Evolutionary conservation across 2,888 invertebrate species (phyloP).

Genomic region (Gerris lacustris): DNA sequence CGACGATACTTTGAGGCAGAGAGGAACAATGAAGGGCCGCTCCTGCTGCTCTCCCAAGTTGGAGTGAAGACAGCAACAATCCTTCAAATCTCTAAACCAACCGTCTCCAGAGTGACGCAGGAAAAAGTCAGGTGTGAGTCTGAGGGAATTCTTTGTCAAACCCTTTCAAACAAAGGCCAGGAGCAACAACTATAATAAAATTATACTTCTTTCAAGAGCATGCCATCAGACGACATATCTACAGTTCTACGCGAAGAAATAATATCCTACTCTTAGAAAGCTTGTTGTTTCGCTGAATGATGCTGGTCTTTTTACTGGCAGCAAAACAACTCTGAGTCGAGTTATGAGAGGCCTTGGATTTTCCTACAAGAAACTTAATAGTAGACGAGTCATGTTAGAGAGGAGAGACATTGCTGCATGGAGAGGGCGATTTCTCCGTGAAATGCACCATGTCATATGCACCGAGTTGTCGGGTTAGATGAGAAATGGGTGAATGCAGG

Average conservation of each 20-base stretch:
- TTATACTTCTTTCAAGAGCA: constrained; percentile 1
- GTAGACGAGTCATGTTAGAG: not conserved
- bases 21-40: no score
- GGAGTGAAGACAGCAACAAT: no score
- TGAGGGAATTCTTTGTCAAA: no score
- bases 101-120: no score
- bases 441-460: not conserved
- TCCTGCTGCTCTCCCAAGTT: no score
- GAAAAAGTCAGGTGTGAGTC: no score
- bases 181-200: not conserved
- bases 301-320: not conserved
- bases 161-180: not conserved
- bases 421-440: not conserved
- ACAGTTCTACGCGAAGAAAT: not conserved
- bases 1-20: no score
- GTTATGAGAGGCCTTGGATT: not conserved
- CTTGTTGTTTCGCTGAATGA: not conserved
- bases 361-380: not conserved
- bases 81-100: no score
- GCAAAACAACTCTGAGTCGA: not conserved
- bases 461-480: not conserved
- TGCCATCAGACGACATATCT: not conserved
- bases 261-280: not conserved
- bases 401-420: not conserved
- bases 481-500: not conserved